Conservation (phyloP, 1,140 invertebrate genomes). For the Arion vulgaris region DNA sequence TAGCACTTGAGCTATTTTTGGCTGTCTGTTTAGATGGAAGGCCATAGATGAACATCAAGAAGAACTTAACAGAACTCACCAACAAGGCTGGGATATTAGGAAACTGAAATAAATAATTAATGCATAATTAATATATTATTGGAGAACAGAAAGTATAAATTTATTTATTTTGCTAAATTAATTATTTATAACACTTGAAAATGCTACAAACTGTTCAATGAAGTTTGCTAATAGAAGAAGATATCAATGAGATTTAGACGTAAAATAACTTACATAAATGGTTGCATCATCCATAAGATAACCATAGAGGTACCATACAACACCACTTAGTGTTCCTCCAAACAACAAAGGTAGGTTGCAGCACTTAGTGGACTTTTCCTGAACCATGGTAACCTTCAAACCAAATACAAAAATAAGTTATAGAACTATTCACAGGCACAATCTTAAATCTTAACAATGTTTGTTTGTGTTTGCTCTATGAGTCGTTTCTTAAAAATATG, state of each 20-base stretch:
- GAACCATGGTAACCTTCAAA: slow-evolving; percentile 6
- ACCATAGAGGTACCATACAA: slow-evolving; percentile 21
- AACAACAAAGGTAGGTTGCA: slow-evolving; percentile 22
- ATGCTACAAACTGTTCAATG: no score
- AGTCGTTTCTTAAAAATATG: no score
- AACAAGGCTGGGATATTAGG: neutral
- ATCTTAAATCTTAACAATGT: no score
- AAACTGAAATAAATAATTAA: slow-evolving; percentile 9
- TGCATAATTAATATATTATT: neutral
- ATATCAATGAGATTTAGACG: no score
- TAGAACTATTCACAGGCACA: no score
- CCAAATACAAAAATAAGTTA: neutral
- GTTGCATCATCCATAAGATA: slow-evolving; percentile 1
- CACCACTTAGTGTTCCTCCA: slow-evolving; percentile 9
- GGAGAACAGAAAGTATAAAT: no score
- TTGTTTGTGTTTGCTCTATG: no score
- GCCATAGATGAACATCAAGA: neutral
- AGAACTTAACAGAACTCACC: slow-evolving; percentile 3
- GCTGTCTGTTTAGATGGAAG: neutral
- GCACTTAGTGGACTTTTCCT: slow-evolving; percentile 3
- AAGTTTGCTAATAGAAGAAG: no score
- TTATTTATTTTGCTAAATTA: no score
- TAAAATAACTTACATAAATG: slow-evolving; percentile 26
- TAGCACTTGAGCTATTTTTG: neutral
- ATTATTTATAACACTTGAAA: no score